phyloP scores from a whole-genome alignment of 1,140 invertebrate species.

The Laupala kohalensis region DNA sequence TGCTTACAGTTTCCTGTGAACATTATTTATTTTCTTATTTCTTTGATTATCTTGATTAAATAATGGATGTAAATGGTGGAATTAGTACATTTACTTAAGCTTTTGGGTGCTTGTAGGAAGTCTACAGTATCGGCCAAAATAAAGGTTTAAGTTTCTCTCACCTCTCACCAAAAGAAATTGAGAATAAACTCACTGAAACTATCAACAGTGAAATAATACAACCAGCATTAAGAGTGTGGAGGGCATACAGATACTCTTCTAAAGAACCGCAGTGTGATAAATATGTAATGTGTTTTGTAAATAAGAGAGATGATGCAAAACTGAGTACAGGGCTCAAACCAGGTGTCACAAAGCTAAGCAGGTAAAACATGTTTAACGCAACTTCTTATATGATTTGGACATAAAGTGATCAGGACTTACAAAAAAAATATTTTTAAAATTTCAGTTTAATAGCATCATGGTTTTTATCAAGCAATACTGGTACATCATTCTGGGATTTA shows the following conservation, averaged over 20 bases:
- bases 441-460: slow-evolving; percentile 53
- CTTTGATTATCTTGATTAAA: background rate
- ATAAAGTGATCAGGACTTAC: background rate
- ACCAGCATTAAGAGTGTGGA: slow-evolving; percentile 48
- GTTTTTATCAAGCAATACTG: slow-evolving; percentile 46
- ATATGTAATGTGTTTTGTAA: slow-evolving; percentile 62
- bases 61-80: no score
- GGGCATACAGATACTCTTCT: slow-evolving; percentile 57
- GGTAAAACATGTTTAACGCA: no score
- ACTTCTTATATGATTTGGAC: background rate
- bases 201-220: slow-evolving; percentile 67
- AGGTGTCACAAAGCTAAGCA: slow-evolving; percentile 49
- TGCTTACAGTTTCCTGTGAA: background rate
- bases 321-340: slow-evolving; percentile 38
- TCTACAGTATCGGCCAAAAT: slow-evolving; percentile 48
- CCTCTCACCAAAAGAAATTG: slow-evolving; percentile 43
- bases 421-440: slow-evolving; percentile 3
- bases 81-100: background rate
- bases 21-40: background rate
- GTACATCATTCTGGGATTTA: slow-evolving; percentile 45
- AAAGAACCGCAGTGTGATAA: slow-evolving; percentile 54
- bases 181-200: slow-evolving; percentile 59
- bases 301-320: slow-evolving; percentile 36
- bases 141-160: slow-evolving; percentile 38
- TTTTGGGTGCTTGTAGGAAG: slow-evolving; percentile 34